Base-by-base conservation (phyloP, 2,797 vertebrate species). In the Coregonus sp. region DNA sequence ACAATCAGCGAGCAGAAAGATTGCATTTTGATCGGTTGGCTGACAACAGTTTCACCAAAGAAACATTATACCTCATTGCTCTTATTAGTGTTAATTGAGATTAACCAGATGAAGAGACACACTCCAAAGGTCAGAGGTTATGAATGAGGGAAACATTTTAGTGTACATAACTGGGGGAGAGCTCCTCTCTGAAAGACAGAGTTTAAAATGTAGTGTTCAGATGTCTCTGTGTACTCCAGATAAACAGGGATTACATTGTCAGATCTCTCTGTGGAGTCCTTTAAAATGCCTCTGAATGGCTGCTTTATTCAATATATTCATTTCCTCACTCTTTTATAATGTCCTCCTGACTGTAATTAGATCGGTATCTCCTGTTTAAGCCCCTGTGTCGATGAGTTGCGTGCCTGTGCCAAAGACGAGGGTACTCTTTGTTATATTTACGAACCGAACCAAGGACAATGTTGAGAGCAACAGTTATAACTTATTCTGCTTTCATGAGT, bases 251-350 rank as follows among this genome's bases (percentile, higher is more conserved):
- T 92, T 78, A 15, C 75, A 86, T 89, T 88, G 40, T 1, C 74
- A 56, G 3, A n/a, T 70, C 51, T 33, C 20, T 51, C 75, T 81
- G 67, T 66, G 72, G 51, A 2, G 76, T 56, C 52, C 18, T 56
- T 61, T 9, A 61, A 67, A 35, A 73, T 74, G 4, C 71, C 63
- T 47, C 61, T 78, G 18, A 1, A 74, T 86, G 15, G 76, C 79
- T 76, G 56, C 77, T 77, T 80, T 66, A 90, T 89, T 86, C 76
- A 70, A 90, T 88, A 88, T 78, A 69, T 78, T 76, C 35, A 88
- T 91, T 91, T 92, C 87, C 78, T 73, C 18, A 50, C 40, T 56
- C 78, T 72, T 68, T 72, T 61, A 51, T 72, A 66, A 81, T 5
- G 63, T 61, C 61, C 61, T 40, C 35, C 15, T 47, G 37, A 66